Base-by-base conservation (phyloP, 2,888 invertebrate species). In the Drosophila meridiana region DNA sequence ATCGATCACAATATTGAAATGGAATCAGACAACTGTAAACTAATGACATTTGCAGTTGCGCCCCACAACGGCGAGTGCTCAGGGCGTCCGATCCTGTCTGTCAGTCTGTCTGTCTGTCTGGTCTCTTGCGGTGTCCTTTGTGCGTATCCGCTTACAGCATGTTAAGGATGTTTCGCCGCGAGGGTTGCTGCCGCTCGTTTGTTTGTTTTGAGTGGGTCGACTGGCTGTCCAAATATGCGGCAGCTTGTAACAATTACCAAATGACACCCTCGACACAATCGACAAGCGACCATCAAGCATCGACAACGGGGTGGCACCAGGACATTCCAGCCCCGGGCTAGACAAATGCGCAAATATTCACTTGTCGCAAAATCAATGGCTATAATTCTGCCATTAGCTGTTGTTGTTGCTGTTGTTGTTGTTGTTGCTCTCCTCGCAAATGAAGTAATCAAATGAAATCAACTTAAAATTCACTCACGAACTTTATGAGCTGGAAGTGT, bases 351-450 rank as follows among this genome's bases (percentile, higher is more conserved):
- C 83, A 78, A 78, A 87, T 77, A 80, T 91, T 71, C 91, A 92
- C 92, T 92, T 92, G 92, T 92, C 91, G 91, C 88, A 79, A 81
- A 90, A 91, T 88, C 89, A 91, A 86, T 88, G 86, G 81, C 91
- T 91, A 92, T 92, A 86, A 90, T 90, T 92, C 77, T 80, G 76
- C 88, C 91, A 92, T 92, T 92, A 92, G 70, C 78, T 66, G 62
- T 71, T 68, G 55, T 28, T 58, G 47, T 52, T 66, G 57, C 55
- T 45, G 9, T 58, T 40, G 14, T 40, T 40, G 36, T 3, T n/a
- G 42, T n/a, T 52, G 52, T 56, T 66, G 59, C 20, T 55, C 42
- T 56, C 69, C 57, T 57, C 38, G 45, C 68, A 86, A 87, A 88
- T 89, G 79, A 88, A 88, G 87, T 87, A 89, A 88, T 88, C 89